A percentile compares a stretch with the other conserved stretches of the same genome.
Conservation (phyloP, 2,113 vertebrate species). For the Ophiodon elongatus region DNA sequence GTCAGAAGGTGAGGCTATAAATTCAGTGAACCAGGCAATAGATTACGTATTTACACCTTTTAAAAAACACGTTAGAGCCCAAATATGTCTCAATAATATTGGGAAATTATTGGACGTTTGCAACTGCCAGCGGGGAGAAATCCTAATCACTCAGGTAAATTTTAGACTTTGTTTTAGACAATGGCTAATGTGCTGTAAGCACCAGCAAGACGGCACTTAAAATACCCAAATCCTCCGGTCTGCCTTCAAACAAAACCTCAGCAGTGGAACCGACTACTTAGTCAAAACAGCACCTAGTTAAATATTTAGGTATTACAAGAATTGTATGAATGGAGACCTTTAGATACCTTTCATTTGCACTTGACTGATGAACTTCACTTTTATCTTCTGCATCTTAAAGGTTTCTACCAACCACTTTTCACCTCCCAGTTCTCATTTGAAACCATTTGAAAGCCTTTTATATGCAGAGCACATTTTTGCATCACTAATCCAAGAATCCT, state of each 20-base stretch:
- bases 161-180: conserved; percentile 14
- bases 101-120: background rate
- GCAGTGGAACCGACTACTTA: conserved; percentile 42
- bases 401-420: background rate
- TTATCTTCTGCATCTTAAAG: background rate
- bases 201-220: conserved; percentile 34
- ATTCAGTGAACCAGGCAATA: background rate
- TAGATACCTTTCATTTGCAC: background rate
- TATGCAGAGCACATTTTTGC: conserved; percentile 22
- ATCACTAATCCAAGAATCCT: background rate
- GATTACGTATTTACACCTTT: background rate
- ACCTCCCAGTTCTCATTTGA: background rate
- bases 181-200: conserved; percentile 7
- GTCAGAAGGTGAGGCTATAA: conserved; percentile 19
- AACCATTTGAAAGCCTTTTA: background rate
- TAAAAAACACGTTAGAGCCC: background rate
- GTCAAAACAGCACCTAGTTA: conserved; percentile 34
- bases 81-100: background rate
- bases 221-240: background rate
- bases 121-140: background rate
- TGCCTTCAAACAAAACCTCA: conserved; percentile 29
- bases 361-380: background rate
- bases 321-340: conserved; percentile 23
- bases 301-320: conserved; percentile 43
- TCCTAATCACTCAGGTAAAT: background rate